Base-by-base conservation (phyloP, 1,140 invertebrate genomes). In the Sinonovacula constricta region DNA sequence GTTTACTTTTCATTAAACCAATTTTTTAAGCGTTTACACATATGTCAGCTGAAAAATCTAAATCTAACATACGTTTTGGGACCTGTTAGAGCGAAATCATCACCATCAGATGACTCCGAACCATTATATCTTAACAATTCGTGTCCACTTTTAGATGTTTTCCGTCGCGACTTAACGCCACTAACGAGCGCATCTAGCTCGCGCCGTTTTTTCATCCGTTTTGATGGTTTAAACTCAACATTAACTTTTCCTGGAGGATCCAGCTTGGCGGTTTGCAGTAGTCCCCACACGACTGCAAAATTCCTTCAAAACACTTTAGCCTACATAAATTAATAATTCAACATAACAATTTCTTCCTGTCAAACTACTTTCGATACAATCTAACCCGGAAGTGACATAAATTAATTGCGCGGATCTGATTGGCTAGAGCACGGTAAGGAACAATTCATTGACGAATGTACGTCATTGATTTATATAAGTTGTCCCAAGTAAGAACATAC, bases 191-290 rank as follows among this genome's bases (percentile, higher is more conserved):
- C 91, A 80, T 91, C 90, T 34, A 91, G 83, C 83, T 91, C 89
- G 22, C 90, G 89, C 56, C 91, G 90, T 76, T 91, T 91, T 82
- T 91, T 91, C 91, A 91, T 91, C 85, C 83, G 90, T 88, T 91
- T 91, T 30, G 86, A 84, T 28, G 87, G 89, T 83, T 90, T 89
- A 79, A 89, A 89, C 34, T 88, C 87, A n/a, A 90, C 89, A 89
- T 90, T 87, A 30, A 87, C 30, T 65, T 82, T 86, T 22, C 71
- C 79, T 63, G 83, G 72, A 30, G 81, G 71, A 53, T 89, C 88
- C 83, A 86, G 81, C 68, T 69, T 78, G 3, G 33, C 0, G 10
- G n/a, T 63, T 34, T 70, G 54, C 33, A 59, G n/a, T 59, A 56
- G n/a, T 7, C 33, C 51, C 53, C 68, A 70, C 68, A 45, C 7